Evolutionary conservation across 1,140 invertebrate genomes (phyloP), one percentile per base, ranked within the genome.

Genomic region (Leptopilina boulardi): DNA sequence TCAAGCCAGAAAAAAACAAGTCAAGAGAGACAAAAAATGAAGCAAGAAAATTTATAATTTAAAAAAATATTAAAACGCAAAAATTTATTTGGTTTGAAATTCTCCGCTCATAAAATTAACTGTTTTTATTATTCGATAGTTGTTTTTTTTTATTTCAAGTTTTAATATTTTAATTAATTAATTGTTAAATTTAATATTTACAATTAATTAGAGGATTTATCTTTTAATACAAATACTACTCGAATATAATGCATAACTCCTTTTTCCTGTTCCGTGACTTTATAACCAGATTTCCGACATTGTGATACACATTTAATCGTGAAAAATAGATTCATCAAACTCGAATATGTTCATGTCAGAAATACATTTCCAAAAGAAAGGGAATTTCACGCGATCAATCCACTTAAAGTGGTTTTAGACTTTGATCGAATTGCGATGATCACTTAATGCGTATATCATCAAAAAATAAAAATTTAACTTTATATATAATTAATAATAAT

Each of bases 251-350:
- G 59, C 59, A 66, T 34, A 66, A 15, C 59, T 30, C 23, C 23
- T 30, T 66, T n/a, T 66, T 66, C 59, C 26, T 30, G 23, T 66
- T 34, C 26, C 59, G 59, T 66, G 23, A 66, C 23, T 66, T 30
- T 13, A 66, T 30, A 18, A 66, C 59, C 23, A 23, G 59, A 66
- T 34, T 30, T 26, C 21, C 59, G 10, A 34, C 11, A 30, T 30
- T 66, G 11, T 30, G 26, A 30, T 26, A 34, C 13, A 66, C 13
- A 66, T 51, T 51, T 51, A n/a, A 66, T 30, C 21, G 23, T 66
- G 59, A n/a, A n/a, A 66, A 66, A 66, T 66, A 66, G 59, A 66
- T 30, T 66, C 15, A 66, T 66, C 59, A 66, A 66, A 66, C 23
- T 66, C 59, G 15, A 66, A 66, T 15, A 13, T 30, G 59, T 66